phyloP scores from a whole-genome alignment of 2,888 invertebrate genomes.

The Ceramica pisi region DNA sequence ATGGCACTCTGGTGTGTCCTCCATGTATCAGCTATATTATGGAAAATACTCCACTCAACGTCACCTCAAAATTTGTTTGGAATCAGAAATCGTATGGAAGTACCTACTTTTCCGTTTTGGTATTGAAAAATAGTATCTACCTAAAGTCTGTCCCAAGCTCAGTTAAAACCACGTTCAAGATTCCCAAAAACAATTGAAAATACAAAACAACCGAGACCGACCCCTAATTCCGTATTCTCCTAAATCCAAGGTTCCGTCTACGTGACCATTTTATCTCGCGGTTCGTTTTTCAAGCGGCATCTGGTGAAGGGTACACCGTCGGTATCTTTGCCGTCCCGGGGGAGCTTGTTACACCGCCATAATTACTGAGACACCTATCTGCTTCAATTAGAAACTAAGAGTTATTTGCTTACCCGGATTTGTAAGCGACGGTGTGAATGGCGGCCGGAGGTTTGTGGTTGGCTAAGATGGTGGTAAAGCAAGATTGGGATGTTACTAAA shows the following conservation, averaged over 20 bases:
- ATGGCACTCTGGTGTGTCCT: no score
- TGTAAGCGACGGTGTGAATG: slow-evolving; percentile 66
- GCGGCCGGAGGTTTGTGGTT: slow-evolving; percentile 34
- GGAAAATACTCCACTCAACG: no score
- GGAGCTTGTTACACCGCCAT: slow-evolving; percentile 85
- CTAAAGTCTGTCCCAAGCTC: no score
- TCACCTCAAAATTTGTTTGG: no score
- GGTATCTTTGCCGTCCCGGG: slow-evolving; percentile 75
- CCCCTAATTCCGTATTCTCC: slow-evolving; percentile 28
- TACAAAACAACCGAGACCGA: neutral
- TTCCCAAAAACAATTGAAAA: slow-evolving; percentile 12
- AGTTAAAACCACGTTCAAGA: neutral
- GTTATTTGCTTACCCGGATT: slow-evolving; percentile 76
- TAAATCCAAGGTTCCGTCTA: slow-evolving; percentile 37
- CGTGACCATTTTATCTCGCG: slow-evolving; percentile 67
- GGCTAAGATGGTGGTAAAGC: slow-evolving; percentile 21
- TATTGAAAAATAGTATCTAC: no score
- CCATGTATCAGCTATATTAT: no score
- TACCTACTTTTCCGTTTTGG: no score
- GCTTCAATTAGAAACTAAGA: slow-evolving; percentile 81
- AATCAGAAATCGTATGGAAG: no score
- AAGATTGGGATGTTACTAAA: slow-evolving; percentile 8
- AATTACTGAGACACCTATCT: slow-evolving; percentile 87
- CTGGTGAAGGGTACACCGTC: slow-evolving; percentile 67
- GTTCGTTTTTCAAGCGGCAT: slow-evolving; percentile 79